A percentile compares a stretch with the other conserved stretches of the same genome.
phyloP scores from a whole-genome alignment of 2,888 invertebrate species.

The Nemotelus pantherinus region DNA sequence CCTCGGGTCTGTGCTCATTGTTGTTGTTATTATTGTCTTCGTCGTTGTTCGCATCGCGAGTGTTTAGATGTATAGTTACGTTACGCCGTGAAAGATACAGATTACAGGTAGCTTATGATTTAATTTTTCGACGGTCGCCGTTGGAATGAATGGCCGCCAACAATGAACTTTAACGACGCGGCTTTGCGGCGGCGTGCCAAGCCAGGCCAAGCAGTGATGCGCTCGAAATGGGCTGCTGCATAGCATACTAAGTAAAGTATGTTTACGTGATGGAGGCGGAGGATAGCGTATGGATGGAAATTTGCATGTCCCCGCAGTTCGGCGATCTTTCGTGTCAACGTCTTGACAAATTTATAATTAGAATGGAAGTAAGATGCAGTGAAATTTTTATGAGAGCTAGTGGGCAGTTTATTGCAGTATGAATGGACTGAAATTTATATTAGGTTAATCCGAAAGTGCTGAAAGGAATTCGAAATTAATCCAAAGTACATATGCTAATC shows the following conservation, averaged over 20 bases:
- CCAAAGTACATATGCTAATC: too few relatives aligned
- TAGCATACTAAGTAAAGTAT: neutral
- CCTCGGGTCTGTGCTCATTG: neutral
- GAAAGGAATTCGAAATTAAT: too few relatives aligned
- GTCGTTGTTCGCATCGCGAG: too few relatives aligned
- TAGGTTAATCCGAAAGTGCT: too few relatives aligned
- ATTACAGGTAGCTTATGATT: conserved; percentile 39
- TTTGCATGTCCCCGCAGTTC: neutral
- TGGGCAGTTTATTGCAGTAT: too few relatives aligned
- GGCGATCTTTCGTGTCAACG: conserved; percentile 5
- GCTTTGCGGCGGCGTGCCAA: conserved; percentile 2
- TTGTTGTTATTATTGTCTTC: too few relatives aligned
- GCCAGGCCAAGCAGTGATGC: neutral
- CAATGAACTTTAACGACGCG: conserved; percentile 25
- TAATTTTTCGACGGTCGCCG: conserved; percentile 22
- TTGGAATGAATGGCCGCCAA: conserved; percentile 21
- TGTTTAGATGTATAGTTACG: too few relatives aligned
- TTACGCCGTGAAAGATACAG: conserved; percentile 6
- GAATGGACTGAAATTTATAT: too few relatives aligned
- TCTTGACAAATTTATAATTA: conserved; percentile 38
- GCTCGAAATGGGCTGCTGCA: neutral
- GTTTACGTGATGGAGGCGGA: neutral
- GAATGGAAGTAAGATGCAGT: neutral
- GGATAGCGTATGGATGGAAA: neutral
- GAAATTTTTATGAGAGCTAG: too few relatives aligned